Base-by-base conservation (phyloP, 2,797 vertebrate genomes). In the Peromyscus eremicus region DNA sequence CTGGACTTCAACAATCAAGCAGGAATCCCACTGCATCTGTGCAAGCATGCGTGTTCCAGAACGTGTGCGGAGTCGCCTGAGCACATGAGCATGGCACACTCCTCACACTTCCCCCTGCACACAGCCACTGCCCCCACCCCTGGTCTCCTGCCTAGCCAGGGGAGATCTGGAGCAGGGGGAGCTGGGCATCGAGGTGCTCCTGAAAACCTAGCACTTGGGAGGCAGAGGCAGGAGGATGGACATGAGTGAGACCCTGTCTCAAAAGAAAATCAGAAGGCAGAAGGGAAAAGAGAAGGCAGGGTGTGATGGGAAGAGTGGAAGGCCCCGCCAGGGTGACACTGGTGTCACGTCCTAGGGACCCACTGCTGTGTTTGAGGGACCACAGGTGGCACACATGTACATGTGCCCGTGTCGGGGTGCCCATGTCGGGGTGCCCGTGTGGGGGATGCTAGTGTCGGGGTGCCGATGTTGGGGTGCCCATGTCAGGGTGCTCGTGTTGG, bases 41-140 rank as follows among this genome's bases (percentile, higher is more conserved):
- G 14, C 17, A 23, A 9, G 25, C 0, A 11, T 2, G 1, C 0
- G 0, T 0, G 5, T 6, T 12, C 55, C 6, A 23, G 17, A 25
- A 57, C 40, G 14, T 13, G 0, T 37, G 40, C n/a, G 0, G 4
- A 46, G 49, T 55, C 6, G 9, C 57, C 89, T 70, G 5, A 77
- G 76, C 83, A 5, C 64, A 27, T 1, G 17, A 75, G 3, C 37
- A 2, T 8, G 1, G 6, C 62, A 27, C 29, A 0, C 19, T 29
- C 73, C 52, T 77, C 81, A 90, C 60, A 21, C 13, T 12, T 27
- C 73, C 52, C 71, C 73, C 71, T n/a, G 4, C 43, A 21, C 40
- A 23, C 0, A 10, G 34, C 32, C 49, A 13, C 81, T 6, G 16
- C n/a, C 9, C 62, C 76, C 60, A 3, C 62, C 29, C 17, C 0